Percentiles rank a stretch among this genome's conserved stretches.
phyloP scores from a whole-genome alignment of 2,797 vertebrate species.

The Phylloscopus collybita region DNA sequence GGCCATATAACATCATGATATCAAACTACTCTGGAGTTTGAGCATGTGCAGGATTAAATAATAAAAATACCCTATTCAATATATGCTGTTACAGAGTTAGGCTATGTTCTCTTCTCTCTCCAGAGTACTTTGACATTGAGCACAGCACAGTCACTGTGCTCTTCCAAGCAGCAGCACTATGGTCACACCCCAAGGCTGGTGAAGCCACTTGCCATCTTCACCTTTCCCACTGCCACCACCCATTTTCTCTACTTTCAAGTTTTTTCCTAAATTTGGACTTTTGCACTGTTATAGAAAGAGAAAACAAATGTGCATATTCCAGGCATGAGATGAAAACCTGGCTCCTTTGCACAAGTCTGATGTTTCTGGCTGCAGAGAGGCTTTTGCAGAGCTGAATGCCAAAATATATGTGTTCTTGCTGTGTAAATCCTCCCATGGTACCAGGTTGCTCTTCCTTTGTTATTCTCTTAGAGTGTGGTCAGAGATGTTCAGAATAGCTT shows the following conservation, averaged over 20 bases:
- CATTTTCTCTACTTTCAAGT: background rate
- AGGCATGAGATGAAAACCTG: background rate
- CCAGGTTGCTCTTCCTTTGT: background rate
- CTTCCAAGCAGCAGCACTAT: background rate
- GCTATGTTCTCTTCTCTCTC: background rate
- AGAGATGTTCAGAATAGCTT: background rate
- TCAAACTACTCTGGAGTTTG: background rate
- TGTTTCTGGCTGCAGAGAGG: background rate
- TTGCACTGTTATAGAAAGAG: background rate
- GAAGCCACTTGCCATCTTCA: background rate
- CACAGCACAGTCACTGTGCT: rapidly evolving
- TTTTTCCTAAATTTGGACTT: background rate
- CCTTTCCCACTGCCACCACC: background rate
- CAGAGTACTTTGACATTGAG: background rate
- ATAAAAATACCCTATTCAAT: background rate
- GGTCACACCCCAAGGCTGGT: rapidly evolving
- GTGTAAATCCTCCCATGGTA: background rate
- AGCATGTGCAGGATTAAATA: background rate
- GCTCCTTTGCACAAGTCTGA: background rate
- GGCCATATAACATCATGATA: background rate
- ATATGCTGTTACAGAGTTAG: background rate
- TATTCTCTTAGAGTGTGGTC: background rate
- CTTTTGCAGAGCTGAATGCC: background rate
- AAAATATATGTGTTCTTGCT: background rate
- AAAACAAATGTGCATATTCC: background rate